A percentile compares a stretch with the other conserved stretches of the same genome.
Conservation (phyloP, 2,797 vertebrate genomes). For the Setipinna tenuifilis region DNA sequence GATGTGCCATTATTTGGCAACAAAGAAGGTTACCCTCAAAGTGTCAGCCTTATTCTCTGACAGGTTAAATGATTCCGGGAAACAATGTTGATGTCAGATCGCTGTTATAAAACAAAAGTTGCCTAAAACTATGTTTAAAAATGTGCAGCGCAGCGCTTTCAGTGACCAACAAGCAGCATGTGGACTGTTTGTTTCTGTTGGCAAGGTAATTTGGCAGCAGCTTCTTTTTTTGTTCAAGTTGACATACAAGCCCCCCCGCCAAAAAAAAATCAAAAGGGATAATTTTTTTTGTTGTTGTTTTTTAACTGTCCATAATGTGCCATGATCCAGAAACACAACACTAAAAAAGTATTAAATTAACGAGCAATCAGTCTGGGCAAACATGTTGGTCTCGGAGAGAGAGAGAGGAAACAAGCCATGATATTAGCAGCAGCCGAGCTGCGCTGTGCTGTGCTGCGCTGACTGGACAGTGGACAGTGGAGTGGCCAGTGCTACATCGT, state of each 20-base stretch:
- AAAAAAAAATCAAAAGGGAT: slow-evolving; percentile 27
- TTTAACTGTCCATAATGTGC: not conserved
- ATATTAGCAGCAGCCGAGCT: slow-evolving; percentile 4
- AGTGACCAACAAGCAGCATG: slow-evolving; percentile 35
- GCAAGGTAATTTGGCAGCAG: slow-evolving; percentile 15
- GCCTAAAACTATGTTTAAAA: slow-evolving; percentile 42
- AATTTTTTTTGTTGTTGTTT: not conserved
- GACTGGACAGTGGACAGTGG: not conserved
- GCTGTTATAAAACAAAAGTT: slow-evolving; percentile 54
- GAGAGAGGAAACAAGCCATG: not conserved
- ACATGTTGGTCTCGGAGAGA: not conserved
- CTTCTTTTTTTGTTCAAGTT: slow-evolving; percentile 41
- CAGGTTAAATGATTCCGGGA: slow-evolving; percentile 71
- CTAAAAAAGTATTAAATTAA: slow-evolving; percentile 36
- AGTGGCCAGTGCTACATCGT: slow-evolving; percentile 19
- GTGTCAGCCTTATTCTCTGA: slow-evolving; percentile 68
- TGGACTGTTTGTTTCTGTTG: slow-evolving; percentile 28
- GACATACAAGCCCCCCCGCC: slow-evolving; percentile 30
- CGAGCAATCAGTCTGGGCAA: not conserved
- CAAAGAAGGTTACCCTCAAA: slow-evolving; percentile 68
- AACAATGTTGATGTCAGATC: slow-evolving; percentile 57
- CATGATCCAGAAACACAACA: slow-evolving; percentile 13
- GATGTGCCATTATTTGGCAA: slow-evolving; percentile 70
- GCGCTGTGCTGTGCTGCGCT: not conserved
- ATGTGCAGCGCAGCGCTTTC: slow-evolving; percentile 52